These are phyloP conservation scores for Stenodema calcarata DNA, from an alignment of 2,888 invertebrate species.

Conservation along the genomic window DNA sequence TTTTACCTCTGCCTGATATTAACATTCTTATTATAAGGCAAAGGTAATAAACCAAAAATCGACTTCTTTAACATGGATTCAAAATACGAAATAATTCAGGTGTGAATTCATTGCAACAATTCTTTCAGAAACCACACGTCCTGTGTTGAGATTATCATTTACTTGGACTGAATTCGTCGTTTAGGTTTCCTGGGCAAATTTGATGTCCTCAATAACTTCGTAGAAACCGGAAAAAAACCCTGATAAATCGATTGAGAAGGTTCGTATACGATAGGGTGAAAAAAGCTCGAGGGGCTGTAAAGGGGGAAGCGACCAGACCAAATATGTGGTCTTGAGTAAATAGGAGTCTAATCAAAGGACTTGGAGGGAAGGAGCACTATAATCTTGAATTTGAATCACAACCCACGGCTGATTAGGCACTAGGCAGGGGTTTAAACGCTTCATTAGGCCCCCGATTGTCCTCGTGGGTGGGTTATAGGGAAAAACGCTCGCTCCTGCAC, in stretches of 20 bases:
- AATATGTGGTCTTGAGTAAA: constrained; percentile 53
- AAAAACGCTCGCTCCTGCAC: not conserved
- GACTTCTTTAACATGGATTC: too few species aligned
- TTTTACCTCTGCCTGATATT: too few species aligned
- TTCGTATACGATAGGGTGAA: not conserved
- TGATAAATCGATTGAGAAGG: not conserved
- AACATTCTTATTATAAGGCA: too few species aligned
- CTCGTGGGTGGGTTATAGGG: not conserved
- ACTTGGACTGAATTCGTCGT: too few species aligned
- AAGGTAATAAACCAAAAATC: too few species aligned
- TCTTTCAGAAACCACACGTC: too few species aligned
- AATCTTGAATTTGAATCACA: constrained; percentile 52
- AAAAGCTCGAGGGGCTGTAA: not conserved
- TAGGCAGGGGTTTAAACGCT: constrained; percentile 42
- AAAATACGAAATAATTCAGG: too few species aligned
- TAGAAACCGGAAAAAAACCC: not conserved
- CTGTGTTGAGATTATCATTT: too few species aligned
- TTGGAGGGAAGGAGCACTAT: constrained; percentile 47
- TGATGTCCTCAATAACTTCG: not conserved
- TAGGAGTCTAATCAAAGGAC: constrained; percentile 47
- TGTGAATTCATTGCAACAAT: too few species aligned
- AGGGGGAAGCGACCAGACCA: constrained; percentile 50
- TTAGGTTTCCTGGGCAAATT: not conserved
- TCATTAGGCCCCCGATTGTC: constrained; percentile 47
- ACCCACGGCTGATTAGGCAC: constrained; percentile 42